Base-by-base conservation (phyloP, 2,888 invertebrate genomes). In the Dilophus febrilis region DNA sequence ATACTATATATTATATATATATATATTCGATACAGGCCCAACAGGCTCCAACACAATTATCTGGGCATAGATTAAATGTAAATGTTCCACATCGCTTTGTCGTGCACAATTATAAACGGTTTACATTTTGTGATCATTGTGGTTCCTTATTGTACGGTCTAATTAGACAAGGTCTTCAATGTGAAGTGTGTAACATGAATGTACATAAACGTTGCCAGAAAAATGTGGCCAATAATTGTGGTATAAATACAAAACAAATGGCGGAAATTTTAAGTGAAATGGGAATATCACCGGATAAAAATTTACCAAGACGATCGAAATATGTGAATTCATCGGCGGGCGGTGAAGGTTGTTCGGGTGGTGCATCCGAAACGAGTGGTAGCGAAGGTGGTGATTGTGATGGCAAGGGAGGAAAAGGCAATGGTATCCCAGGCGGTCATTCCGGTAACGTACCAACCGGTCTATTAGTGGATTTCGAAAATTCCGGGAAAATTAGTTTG, bases 111-210 rank as follows among this genome's bases (percentile, higher is more conserved):
- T 98, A 92, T 71, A 94, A 91, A 69, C 72, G 91, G 50, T 94
- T 95, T 65, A 97, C 97, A 26, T 98, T 98, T 70, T 98, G 98
- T 71, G 97, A 98, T 70, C 98, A 98, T 65, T 98, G 98, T 66
- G 97, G 97, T 50, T 94, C 94, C 45, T 72, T 97, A 59, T 75
- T 97, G 45, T 97, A 95, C 64, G 97, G 97, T 19, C 76, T 97
- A 54, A 81, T 91, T 59, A 84, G 80, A 64, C 97, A 97, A 68
- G 97, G 97, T 40, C 71, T 95, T 51, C 94, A 95, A 64, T 95
- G 95, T 63, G 86, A 88, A 71, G 92, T 82, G 48, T 98, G 98
- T 63, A 84, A 79, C 50, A 79, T 97, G 74, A 97, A 97, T 68
- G 92, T 97, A 45, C 97, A 98, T 70, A 97, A 97, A 65, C 76